Base-by-base conservation (phyloP, 1,140 invertebrate species). In the Brachionus asplanchnoidis region DNA sequence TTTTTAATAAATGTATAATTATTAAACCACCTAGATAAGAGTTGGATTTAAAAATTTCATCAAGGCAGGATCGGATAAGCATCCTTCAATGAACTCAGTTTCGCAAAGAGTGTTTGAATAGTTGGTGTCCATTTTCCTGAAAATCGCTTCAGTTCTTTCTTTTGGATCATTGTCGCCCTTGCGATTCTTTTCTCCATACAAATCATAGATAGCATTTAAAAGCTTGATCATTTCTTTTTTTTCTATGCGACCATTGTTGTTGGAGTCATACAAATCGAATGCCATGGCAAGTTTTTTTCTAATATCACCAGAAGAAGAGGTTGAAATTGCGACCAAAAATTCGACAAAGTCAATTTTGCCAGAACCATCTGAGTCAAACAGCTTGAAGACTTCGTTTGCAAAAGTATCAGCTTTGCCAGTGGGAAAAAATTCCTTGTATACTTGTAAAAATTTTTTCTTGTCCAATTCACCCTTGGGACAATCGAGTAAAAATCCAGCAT, bases 401-500 rank as follows among this genome's bases (percentile, higher is more conserved):
- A 75, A 84, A 36, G 66, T 75, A 17, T 84, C 83, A 44, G 80
- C 80, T 73, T 70, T 84, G 28, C 60, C 80, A 68, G 42, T 73
- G 11, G 80, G 80, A 11, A 84, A 84, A 84, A 84, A 84, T 73
- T 84, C 56, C 42, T 68, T 66, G 36, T 84, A 84, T 3, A 84
- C 80, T 84, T 84, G 80, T 50, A 73, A 53, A 42, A 84, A 84
- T 84, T 84, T 84, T 23, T 84, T 84, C 28, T 84, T 84, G 66
- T 66, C 60, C 42, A 84, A 73, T 53, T 70, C 80, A 1, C 80
- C 80, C 11, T 66, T 84, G 26, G 80, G 80, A 68, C 80, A 84
- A 68, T 84, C 80, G 32, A 84, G 65, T 44, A 90, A 89, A 77
- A 90, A 90, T 42, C 89, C 89, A 79, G 88, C 87, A 79, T 90